Evolutionary conservation across 2,113 vertebrate species (phyloP).

Genomic region (Callipepla squamata): DNA sequence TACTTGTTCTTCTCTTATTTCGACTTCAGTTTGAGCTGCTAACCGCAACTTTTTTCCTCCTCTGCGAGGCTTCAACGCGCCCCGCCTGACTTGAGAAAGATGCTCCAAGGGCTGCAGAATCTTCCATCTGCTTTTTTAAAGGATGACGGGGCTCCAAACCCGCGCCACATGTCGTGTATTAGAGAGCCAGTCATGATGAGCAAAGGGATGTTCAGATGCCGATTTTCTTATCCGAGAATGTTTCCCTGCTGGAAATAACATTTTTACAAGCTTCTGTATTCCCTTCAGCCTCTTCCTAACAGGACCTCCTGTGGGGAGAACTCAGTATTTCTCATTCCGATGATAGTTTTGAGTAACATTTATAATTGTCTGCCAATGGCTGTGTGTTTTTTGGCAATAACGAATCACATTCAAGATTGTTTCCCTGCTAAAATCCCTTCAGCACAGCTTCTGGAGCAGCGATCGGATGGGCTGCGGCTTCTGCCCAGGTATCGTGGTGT

Average conservation of each 20-base stretch:
- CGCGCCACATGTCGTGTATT: not conserved
- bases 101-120: not conserved
- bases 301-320: constrained; percentile 54
- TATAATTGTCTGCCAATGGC: constrained; percentile 42
- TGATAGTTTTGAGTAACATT: constrained; percentile 45
- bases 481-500: not conserved
- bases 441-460: not conserved
- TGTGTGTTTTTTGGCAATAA: constrained; percentile 53
- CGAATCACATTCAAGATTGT: not conserved
- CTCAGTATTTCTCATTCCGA: constrained; percentile 40
- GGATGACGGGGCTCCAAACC: not conserved
- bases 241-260: constrained; percentile 62
- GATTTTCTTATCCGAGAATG: constrained; percentile 7
- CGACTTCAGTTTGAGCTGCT: not conserved
- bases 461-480: not conserved
- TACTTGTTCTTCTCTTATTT: not conserved
- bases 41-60: not conserved
- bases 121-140: constrained; percentile 17
- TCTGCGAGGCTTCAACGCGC: not conserved
- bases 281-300: constrained; percentile 40
- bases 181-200: not conserved
- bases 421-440: constrained; percentile 16
- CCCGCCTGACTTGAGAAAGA: not conserved
- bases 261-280: constrained; percentile 70
- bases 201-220: constrained; percentile 30